Evolutionary conservation across 2,113 vertebrate species (phyloP).

Genomic region (Chelonoidis abingdonii): DNA sequence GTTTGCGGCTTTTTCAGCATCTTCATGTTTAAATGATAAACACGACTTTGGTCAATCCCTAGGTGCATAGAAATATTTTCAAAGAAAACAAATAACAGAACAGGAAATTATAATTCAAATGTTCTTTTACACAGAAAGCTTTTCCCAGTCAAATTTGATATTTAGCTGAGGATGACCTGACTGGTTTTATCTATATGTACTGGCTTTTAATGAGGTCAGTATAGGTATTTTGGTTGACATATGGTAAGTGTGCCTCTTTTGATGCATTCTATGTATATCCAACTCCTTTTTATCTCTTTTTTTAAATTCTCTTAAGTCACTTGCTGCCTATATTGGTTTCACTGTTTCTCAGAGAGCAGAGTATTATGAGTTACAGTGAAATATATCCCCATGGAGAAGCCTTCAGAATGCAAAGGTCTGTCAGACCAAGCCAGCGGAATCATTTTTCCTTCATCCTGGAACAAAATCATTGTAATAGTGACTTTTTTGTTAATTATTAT

Average conservation of each 20-base stretch:
- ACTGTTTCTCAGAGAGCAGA: constrained; percentile 15
- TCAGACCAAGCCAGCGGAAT: not conserved
- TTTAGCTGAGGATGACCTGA: constrained; percentile 30
- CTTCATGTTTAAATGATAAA: constrained; percentile 58
- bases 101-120: constrained; percentile 66
- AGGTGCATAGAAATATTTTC: too few species aligned
- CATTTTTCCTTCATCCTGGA: not conserved
- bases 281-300: constrained; percentile 5
- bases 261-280: constrained; percentile 29
- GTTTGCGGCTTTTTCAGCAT: constrained; percentile 39
- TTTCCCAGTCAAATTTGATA: not conserved
- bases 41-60: too few species aligned
- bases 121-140: constrained; percentile 54
- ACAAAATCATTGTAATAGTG: not conserved
- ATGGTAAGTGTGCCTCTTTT: constrained; percentile 53
- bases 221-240: not conserved
- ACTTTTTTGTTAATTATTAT: not conserved
- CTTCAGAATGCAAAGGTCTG: not conserved
- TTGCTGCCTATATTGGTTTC: constrained; percentile 10
- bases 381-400: not conserved
- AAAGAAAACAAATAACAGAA: constrained; percentile 66
- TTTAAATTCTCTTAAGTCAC: not conserved
- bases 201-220: constrained; percentile 26
- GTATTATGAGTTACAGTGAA: not conserved
- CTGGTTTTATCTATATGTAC: constrained; percentile 34